A percentile compares a stretch with the other conserved stretches of the same genome.
Evolutionary conservation across 2,888 invertebrate genomes (phyloP).

Genomic region (Antheraea yamamai): DNA sequence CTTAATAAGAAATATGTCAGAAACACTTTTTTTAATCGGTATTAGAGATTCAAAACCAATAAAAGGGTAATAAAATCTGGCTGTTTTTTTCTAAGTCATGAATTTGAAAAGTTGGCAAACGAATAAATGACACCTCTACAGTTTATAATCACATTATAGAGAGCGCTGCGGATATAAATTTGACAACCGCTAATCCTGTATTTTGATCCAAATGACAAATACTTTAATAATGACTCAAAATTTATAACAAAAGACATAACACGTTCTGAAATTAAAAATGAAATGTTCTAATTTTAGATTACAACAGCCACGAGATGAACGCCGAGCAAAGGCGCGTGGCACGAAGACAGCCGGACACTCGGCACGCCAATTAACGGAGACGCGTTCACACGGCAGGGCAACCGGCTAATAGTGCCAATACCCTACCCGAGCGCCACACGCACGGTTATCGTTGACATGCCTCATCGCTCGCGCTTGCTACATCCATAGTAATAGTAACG

Average conservation of each 20-base stretch:
- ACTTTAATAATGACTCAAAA: constrained; percentile 8
- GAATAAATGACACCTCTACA: neutral
- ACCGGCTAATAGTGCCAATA: constrained; percentile 41
- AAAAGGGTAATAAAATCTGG: neutral
- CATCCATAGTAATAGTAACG: constrained; percentile 44
- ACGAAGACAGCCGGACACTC: constrained; percentile 71
- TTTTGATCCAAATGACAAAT: constrained; percentile 14
- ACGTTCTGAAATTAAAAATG: constrained; percentile 43
- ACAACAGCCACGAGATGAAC: constrained; percentile 53
- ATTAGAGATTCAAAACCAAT: neutral
- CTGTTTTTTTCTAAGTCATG: neutral
- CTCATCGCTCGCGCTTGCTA: constrained; percentile 23
- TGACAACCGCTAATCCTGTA: constrained; percentile 6
- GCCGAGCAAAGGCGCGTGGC: constrained; percentile 65
- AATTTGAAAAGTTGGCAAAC: neutral
- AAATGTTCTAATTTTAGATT: constrained; percentile 63
- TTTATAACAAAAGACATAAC: constrained; percentile 5
- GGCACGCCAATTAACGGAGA: constrained; percentile 76
- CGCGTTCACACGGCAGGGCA: constrained; percentile 70
- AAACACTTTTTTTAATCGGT: neutral
- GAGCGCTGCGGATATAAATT: neutral
- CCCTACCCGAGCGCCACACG: constrained; percentile 54
- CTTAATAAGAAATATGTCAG: neutral
- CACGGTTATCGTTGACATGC: constrained; percentile 50
- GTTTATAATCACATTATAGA: neutral